Evolutionary conservation across 2,888 invertebrate species (phyloP).

Genomic region (Congeria kusceri): DNA sequence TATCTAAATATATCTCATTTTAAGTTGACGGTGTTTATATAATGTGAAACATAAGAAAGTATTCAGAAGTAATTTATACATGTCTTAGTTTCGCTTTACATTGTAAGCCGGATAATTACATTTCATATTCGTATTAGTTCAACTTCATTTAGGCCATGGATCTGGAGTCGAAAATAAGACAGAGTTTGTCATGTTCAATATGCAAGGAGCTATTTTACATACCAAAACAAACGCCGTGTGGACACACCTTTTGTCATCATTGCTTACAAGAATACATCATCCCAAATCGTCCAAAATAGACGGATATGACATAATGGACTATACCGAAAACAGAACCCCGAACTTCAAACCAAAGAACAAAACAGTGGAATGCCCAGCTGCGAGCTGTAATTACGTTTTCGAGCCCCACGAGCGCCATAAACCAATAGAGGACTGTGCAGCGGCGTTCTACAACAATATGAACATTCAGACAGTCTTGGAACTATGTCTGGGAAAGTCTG

Average conservation of each 20-base stretch:
- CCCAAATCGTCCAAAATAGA: neutral
- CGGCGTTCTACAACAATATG: neutral
- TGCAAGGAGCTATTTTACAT: conserved; percentile 11
- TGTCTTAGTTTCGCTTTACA: too few relatives aligned
- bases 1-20: too few relatives aligned
- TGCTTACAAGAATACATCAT: conserved; percentile 12
- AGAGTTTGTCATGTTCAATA: conserved; percentile 7
- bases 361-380: neutral
- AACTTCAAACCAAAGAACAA: neutral
- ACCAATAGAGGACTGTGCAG: neutral
- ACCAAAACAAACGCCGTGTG: conserved; percentile 14
- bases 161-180: too few relatives aligned
- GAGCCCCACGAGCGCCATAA: neutral
- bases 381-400: neutral
- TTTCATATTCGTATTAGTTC: too few relatives aligned
- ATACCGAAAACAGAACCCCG: neutral
- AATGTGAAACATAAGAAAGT: too few relatives aligned
- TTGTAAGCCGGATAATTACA: too few relatives aligned
- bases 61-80: too few relatives aligned
- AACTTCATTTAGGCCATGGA: too few relatives aligned
- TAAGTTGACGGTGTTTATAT: too few relatives aligned
- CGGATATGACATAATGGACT: neutral
- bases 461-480: neutral
- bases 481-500: neutral
- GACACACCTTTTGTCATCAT: conserved; percentile 17